phyloP scores from a whole-genome alignment of 2,888 invertebrate species.

The Pyrgus malvae region DNA sequence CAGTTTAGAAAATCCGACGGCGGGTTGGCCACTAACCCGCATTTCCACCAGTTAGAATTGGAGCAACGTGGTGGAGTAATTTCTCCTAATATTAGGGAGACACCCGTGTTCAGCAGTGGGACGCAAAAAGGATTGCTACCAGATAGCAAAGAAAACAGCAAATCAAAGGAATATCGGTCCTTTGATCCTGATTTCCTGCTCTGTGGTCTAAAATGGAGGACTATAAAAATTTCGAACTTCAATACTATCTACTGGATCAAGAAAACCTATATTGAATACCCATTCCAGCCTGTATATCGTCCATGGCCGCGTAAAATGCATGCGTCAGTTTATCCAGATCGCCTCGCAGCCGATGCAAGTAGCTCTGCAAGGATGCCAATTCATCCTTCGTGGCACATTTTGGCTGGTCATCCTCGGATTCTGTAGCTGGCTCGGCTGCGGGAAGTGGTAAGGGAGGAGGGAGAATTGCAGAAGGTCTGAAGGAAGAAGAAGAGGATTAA shows the following conservation, averaged over 20 bases:
- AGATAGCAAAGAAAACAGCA: too few species aligned
- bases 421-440: not conserved
- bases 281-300: slow-evolving; percentile 37
- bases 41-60: too few species aligned
- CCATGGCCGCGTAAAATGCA: slow-evolving; percentile 42
- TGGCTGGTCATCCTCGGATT: not conserved
- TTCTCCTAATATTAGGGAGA: too few species aligned
- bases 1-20: too few species aligned
- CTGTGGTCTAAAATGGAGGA: too few species aligned
- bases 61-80: too few species aligned
- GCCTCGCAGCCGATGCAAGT: slow-evolving; percentile 40
- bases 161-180: too few species aligned
- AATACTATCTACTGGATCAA: not conserved
- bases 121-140: too few species aligned
- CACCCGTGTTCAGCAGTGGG: too few species aligned
- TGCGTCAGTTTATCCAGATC: slow-evolving; percentile 50
- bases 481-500: not conserved
- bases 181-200: too few species aligned
- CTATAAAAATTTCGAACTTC: too few species aligned
- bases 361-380: slow-evolving; percentile 34
- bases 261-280: slow-evolving; percentile 24
- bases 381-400: slow-evolving; percentile 38
- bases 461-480: not conserved
- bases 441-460: slow-evolving; percentile 8
- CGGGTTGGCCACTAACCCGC: too few species aligned